Evolutionary conservation across 2,888 invertebrate genomes (phyloP), one percentile per base, ranked within the genome.

Genomic region (Drosophila borealis): DNA sequence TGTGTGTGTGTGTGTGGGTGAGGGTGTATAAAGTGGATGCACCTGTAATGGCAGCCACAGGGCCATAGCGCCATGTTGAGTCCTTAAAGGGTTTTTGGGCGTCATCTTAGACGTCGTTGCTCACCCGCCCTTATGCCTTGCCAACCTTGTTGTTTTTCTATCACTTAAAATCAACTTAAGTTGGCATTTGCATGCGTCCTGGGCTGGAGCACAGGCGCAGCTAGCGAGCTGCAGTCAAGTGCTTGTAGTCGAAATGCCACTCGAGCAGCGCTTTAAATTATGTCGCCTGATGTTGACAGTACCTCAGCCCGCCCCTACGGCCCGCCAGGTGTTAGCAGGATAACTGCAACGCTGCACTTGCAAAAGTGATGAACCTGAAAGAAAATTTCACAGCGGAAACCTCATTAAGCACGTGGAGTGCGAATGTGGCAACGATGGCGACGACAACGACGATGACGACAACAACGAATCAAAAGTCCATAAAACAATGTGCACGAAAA

Each of bases 151-250:
- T 82, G 74, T 81, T 83, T 89, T 88, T 84, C 80, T 88, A 89
- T 88, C 89, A 90, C 90, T 89, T 89, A 86, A 90, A 88, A 89
- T 87, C 86, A 90, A 90, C 90, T 90, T 90, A 90, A 89, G 89
- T 84, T 90, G 89, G 89, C 91, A 90, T 90, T 90, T 90, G 89
- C 90, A 89, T 90, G 68, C 75, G 56, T 44, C 49, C 44, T 33
- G 34, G 21, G 36, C 44, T 34, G 42, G 14, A 39, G 36, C 33
- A 4, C 5, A 10, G 41, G 17, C 36, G 33, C 19, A 17, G 33
- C 45, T 19, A 1, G 19, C 5, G 51, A 39, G 13, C 53, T 59
- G 70, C 63, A 80, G 77, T 87, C 88, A 78, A 87, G 85, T 82
- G 68, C 78, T 80, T 82, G 85, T 80, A 82, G 87, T 87, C 77